Evolutionary conservation across 2,113 vertebrate species (phyloP).

Genomic region (Amphilophus citrinellus): DNA sequence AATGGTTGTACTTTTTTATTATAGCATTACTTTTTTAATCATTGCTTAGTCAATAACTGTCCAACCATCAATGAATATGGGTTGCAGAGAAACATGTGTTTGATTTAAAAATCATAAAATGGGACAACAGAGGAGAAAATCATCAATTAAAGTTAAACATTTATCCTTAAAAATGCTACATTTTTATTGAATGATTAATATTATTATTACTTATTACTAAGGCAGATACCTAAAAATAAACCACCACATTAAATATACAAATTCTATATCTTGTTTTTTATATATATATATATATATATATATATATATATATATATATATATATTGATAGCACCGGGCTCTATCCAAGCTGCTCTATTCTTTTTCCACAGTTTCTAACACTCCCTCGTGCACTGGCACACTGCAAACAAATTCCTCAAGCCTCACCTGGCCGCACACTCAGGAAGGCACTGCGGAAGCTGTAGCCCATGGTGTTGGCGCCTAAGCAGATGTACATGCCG

Average conservation of each 20-base stretch:
- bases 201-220: neutral
- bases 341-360: too few relatives aligned
- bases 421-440: constrained; percentile 92
- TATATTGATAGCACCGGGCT: neutral
- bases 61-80: neutral
- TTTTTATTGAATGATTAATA: constrained; percentile 1
- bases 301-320: too few relatives aligned
- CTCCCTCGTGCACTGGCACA: too few relatives aligned
- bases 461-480: constrained; percentile 99
- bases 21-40: neutral
- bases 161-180: neutral
- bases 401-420: neutral
- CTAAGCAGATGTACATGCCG: constrained; percentile 98
- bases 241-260: neutral
- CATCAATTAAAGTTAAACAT: neutral
- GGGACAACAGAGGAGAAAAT: neutral
- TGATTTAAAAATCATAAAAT: constrained; percentile 11
- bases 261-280: neutral
- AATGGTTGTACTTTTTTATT: neutral
- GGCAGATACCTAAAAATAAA: neutral
- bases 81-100: neutral
- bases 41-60: neutral
- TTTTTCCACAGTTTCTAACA: neutral
- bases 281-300: too few relatives aligned
- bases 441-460: constrained; percentile 98